A percentile compares a stretch with the other conserved stretches of the same genome.
These are phyloP conservation scores for Apogon talboti DNA, from an alignment of 2,797 vertebrate species.

Conservation along the genomic window DNA sequence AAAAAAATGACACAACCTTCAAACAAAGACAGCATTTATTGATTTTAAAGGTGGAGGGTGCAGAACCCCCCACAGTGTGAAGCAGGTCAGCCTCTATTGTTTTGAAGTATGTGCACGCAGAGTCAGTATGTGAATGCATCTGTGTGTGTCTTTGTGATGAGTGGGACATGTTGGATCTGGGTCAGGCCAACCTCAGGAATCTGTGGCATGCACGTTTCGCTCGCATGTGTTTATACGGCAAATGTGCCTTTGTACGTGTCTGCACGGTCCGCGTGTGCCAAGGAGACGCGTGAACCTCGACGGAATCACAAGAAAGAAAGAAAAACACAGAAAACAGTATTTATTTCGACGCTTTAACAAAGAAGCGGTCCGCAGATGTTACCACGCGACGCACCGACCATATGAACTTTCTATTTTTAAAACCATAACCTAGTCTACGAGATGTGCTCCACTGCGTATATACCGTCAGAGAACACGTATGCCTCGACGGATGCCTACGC, in stretches of 20 bases:
- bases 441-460: too few relatives aligned
- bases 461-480: background rate
- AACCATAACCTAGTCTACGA: too few relatives aligned
- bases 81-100: slow-evolving; percentile 8
- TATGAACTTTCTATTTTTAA: too few relatives aligned
- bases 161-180: slow-evolving; percentile 39
- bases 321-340: too few relatives aligned
- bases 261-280: background rate
- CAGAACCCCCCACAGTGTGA: background rate
- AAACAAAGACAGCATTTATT: too few relatives aligned
- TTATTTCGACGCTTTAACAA: too few relatives aligned
- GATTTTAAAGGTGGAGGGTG: too few relatives aligned
- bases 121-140: background rate
- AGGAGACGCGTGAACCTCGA: too few relatives aligned
- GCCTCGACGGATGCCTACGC: background rate
- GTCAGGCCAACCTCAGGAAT: slow-evolving; percentile 47
- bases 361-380: too few relatives aligned
- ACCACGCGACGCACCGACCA: too few relatives aligned
- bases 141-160: slow-evolving; percentile 6
- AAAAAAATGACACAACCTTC: too few relatives aligned
- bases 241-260: background rate
- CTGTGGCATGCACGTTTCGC: slow-evolving; percentile 29
- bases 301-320: too few relatives aligned
- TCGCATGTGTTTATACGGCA: background rate
- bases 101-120: background rate